These are phyloP conservation scores for Pantelozetes paolii DNA, from an alignment of 2,888 invertebrate species.

Conservation along the genomic window DNA sequence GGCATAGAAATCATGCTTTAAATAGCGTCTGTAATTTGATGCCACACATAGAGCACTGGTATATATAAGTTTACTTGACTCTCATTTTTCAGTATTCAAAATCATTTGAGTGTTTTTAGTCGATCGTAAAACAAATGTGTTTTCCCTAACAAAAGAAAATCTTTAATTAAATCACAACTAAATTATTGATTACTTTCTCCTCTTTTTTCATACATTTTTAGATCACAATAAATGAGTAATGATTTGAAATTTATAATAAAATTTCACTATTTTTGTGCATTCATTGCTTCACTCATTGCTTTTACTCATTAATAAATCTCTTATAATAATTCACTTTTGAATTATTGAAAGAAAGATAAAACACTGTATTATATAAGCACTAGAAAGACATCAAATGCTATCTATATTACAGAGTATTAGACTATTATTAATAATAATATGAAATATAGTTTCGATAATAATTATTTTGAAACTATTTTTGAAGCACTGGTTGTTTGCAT, in stretches of 20 bases:
- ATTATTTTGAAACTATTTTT: not conserved
- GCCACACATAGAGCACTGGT: slow-evolving; percentile 2
- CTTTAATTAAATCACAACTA: not conserved
- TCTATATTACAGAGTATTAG: not conserved
- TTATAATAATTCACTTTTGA: not conserved
- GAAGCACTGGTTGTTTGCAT: not conserved
- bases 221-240: not conserved
- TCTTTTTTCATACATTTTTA: not conserved
- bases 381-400: not conserved
- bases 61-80: not conserved
- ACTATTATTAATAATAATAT: not conserved
- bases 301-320: not conserved
- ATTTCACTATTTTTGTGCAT: not conserved
- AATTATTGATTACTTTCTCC: not conserved
- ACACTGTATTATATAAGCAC: not conserved
- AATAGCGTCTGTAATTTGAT: slow-evolving; percentile 31
- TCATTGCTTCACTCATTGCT: not conserved
- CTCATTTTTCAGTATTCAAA: slow-evolving; percentile 10
- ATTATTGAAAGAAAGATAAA: not conserved
- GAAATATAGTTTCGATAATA: not conserved
- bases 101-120: not conserved
- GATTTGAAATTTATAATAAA: not conserved
- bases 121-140: slow-evolving; percentile 18
- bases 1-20: not conserved
- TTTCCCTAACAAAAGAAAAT: not conserved